A percentile compares a stretch with the other conserved stretches of the same genome.
Conservation (phyloP, 2,113 vertebrate species). For the Pedionomus torquatus region DNA sequence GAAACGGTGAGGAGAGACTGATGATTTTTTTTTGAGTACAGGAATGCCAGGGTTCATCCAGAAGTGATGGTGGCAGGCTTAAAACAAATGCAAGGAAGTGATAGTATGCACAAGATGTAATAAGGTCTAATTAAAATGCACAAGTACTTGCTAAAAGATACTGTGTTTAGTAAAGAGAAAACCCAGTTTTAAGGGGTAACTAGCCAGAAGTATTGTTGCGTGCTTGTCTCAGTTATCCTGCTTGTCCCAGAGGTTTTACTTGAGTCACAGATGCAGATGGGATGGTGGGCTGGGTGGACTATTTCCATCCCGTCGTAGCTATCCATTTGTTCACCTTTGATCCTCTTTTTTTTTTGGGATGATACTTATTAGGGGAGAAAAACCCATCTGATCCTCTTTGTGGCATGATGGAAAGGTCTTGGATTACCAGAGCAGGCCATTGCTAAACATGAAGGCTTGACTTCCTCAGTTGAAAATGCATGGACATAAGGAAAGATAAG, state of each 20-base stretch:
- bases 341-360: not conserved
- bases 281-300: not conserved
- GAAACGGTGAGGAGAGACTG: not conserved
- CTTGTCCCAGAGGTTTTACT: not conserved
- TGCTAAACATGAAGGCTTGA: not conserved
- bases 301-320: not conserved
- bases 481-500: not conserved
- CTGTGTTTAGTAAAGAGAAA: not conserved
- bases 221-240: not conserved
- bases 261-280: not conserved
- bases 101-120: not conserved
- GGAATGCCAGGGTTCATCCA: not conserved
- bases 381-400: accelerated
- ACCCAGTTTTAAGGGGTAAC: not conserved
- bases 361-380: not conserved
- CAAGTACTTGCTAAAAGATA: not conserved
- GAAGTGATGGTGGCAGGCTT: not conserved
- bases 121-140: not conserved
- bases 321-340: not conserved
- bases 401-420: not conserved
- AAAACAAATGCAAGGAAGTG: not conserved
- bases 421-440: not conserved
- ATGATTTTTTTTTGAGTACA: not conserved
- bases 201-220: not conserved
- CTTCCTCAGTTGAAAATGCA: not conserved